Conservation (phyloP, 1,140 invertebrate species). For the Delia radicum region DNA sequence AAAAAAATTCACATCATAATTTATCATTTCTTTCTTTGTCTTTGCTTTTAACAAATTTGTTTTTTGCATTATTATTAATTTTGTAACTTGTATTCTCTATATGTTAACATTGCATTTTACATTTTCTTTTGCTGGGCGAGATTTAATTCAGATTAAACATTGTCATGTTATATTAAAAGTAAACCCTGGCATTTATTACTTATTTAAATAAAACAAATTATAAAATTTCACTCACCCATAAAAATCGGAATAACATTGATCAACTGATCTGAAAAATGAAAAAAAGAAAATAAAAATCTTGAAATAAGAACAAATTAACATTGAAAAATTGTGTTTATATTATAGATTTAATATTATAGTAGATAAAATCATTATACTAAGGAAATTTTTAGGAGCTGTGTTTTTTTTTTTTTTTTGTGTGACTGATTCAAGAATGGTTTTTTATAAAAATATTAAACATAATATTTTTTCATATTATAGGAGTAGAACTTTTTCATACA, state of each 20-base stretch:
- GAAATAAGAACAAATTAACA: too few species aligned
- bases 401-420: too few species aligned
- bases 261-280: neutral
- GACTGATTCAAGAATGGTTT: too few species aligned
- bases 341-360: too few species aligned
- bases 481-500: too few species aligned
- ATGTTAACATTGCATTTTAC: neutral
- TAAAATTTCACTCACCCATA: neutral
- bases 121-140: neutral
- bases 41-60: neutral
- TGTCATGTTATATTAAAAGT: too few species aligned
- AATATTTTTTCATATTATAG: too few species aligned
- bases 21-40: neutral
- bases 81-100: neutral
- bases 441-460: too few species aligned
- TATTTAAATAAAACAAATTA: neutral
- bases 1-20: conserved; percentile 1
- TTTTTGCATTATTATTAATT: neutral
- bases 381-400: too few species aligned
- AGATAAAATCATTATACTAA: too few species aligned
- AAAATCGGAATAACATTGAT: conserved; percentile 1
- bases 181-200: conserved; percentile 3
- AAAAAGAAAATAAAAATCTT: neutral
- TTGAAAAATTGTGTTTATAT: too few species aligned
- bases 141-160: neutral